A percentile compares a stretch with the other conserved stretches of the same genome.
Evolutionary conservation across 2,797 vertebrate genomes (phyloP).

Genomic region (Smutsia gigantea): DNA sequence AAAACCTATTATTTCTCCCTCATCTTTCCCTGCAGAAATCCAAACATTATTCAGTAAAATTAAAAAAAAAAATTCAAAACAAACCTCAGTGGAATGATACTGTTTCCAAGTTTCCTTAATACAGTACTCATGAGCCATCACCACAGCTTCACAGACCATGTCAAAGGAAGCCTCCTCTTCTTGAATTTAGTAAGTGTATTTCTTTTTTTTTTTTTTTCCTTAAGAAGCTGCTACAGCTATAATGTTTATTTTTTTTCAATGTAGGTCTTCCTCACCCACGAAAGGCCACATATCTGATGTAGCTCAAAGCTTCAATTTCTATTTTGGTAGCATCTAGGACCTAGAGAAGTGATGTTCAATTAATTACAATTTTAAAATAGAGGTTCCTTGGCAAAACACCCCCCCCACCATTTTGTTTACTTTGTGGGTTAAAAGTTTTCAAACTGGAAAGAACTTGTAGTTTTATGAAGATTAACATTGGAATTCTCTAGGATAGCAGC

Average conservation of each 20-base stretch:
- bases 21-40: background rate
- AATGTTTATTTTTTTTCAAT: slow-evolving; percentile 54
- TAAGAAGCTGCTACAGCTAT: slow-evolving; percentile 13
- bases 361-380: background rate
- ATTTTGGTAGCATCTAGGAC: background rate
- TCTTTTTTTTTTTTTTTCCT: too few relatives aligned
- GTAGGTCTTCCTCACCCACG: background rate
- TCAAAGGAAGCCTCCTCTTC: background rate
- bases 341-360: background rate
- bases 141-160: background rate
- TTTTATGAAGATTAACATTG: background rate
- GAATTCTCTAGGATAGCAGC: slow-evolving; percentile 8
- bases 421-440: background rate
- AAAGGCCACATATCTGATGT: background rate
- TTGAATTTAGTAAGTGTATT: too few relatives aligned
- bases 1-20: background rate
- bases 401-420: background rate
- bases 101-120: background rate
- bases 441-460: background rate
- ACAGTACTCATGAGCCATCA: fast-evolving
- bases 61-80: background rate
- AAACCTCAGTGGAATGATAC: fast-evolving
- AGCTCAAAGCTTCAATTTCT: background rate
- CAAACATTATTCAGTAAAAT: background rate
- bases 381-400: background rate